phyloP scores from a whole-genome alignment of 2,113 vertebrate species.

The Felis chaus region DNA sequence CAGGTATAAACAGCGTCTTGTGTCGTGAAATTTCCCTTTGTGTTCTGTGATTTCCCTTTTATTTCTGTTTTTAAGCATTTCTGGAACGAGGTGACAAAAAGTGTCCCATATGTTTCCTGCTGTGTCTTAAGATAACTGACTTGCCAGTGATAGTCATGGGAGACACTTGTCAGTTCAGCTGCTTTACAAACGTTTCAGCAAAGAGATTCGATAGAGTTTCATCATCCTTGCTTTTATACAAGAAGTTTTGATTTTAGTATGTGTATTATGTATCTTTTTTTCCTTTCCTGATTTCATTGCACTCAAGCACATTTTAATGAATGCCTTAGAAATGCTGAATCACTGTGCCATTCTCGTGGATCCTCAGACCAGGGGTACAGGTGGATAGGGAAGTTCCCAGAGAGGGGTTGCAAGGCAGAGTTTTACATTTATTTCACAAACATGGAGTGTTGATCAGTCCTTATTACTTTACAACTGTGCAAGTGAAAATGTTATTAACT shows the following conservation, averaged over 20 bases:
- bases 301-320: constrained; percentile 45
- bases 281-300: neutral
- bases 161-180: neutral
- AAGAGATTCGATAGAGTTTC: constrained; percentile 6
- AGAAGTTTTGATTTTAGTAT: constrained; percentile 35
- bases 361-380: neutral
- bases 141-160: constrained; percentile 11
- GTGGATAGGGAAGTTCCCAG: constrained; percentile 32
- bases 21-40: neutral
- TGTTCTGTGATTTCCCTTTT: neutral
- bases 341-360: constrained; percentile 48
- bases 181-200: neutral
- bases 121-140: constrained; percentile 18
- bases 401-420: constrained; percentile 20
- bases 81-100: neutral
- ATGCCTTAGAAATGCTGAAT: constrained; percentile 72
- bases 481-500: constrained; percentile 46
- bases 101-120: neutral
- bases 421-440: constrained; percentile 17
- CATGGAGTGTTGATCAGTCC: neutral
- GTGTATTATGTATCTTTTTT: neutral
- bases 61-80: constrained; percentile 6
- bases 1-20: neutral
- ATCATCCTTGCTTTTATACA: constrained; percentile 3
- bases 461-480: neutral